These are phyloP conservation scores for Megaustenia siamemsis DNA, from an alignment of 2,888 invertebrate genomes.

Conservation along the genomic window DNA sequence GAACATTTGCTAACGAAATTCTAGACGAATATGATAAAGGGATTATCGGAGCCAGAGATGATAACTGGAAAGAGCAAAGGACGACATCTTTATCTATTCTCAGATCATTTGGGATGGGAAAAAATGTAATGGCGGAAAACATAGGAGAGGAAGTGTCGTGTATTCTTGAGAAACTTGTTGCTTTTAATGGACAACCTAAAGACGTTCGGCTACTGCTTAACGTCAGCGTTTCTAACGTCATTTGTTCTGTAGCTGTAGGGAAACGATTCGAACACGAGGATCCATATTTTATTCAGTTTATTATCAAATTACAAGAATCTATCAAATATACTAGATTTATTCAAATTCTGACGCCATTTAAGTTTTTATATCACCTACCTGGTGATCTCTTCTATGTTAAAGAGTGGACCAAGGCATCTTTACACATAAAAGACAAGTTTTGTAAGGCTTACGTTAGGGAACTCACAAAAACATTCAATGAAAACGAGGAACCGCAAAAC, in stretches of 20 bases:
- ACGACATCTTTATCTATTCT: constrained; percentile 45
- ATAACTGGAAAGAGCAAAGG: constrained; percentile 51
- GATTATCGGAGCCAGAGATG: constrained; percentile 36
- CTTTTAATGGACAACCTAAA: constrained; percentile 12
- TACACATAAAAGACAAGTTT: constrained; percentile 40
- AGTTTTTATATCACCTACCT: constrained; percentile 57
- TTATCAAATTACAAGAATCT: not conserved
- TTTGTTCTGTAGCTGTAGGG: constrained; percentile 51
- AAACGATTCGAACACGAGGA: constrained; percentile 46
- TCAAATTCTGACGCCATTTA: not conserved
- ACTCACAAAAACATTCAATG: constrained; percentile 46
- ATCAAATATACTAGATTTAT: not conserved
- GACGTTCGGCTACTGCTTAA: constrained; percentile 32
- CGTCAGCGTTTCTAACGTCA: constrained; percentile 45
- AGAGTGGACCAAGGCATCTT: constrained; percentile 13
- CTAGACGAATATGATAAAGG: constrained; percentile 34
- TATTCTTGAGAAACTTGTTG: constrained; percentile 22
- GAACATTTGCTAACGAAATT: not conserved
- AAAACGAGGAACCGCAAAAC: constrained; percentile 55
- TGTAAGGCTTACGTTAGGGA: constrained; percentile 54
- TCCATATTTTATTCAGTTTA: constrained; percentile 9
- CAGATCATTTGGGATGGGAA: constrained; percentile 47
- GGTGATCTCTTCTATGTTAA: constrained; percentile 58
- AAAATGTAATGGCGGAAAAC: constrained; percentile 42
- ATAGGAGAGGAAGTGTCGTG: constrained; percentile 49